Evolutionary conservation across 2,888 invertebrate genomes (phyloP).

Genomic region (Macrophya alboannulata): DNA sequence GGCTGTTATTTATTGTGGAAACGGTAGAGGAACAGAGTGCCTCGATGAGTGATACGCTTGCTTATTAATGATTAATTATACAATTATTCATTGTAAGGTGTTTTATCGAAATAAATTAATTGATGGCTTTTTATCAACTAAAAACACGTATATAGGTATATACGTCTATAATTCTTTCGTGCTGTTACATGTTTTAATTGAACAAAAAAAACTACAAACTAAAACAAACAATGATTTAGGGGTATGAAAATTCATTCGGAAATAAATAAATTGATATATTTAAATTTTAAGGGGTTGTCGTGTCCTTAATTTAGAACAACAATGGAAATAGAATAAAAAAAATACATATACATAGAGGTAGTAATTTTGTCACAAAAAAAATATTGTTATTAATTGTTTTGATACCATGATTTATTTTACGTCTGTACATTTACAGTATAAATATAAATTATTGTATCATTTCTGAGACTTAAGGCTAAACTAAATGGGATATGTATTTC

Average conservation of each 20-base stretch:
- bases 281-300: conserved; percentile 1
- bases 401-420: conserved; percentile 39
- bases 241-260: background rate
- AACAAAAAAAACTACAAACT: conserved; percentile 55
- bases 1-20: conserved; percentile 56
- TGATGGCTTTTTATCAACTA: conserved; percentile 72
- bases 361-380: conserved; percentile 49
- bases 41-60: conserved; percentile 71
- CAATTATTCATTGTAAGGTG: conserved; percentile 71
- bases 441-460: conserved; percentile 22
- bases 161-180: conserved; percentile 63
- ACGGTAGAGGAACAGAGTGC: conserved; percentile 70
- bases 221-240: conserved; percentile 45
- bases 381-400: conserved; percentile 38
- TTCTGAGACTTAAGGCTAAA: conserved; percentile 32
- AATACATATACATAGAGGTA: conserved; percentile 16
- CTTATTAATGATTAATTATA: conserved; percentile 69
- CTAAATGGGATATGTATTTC: background rate
- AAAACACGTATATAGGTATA: conserved; percentile 61
- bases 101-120: conserved; percentile 72
- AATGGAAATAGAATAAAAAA: background rate
- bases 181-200: conserved; percentile 64
- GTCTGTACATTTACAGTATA: conserved; percentile 42
- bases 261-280: background rate
- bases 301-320: background rate